These are phyloP conservation scores for Dryas iulia DNA, from an alignment of 1,140 invertebrate genomes.

Conservation along the genomic window DNA sequence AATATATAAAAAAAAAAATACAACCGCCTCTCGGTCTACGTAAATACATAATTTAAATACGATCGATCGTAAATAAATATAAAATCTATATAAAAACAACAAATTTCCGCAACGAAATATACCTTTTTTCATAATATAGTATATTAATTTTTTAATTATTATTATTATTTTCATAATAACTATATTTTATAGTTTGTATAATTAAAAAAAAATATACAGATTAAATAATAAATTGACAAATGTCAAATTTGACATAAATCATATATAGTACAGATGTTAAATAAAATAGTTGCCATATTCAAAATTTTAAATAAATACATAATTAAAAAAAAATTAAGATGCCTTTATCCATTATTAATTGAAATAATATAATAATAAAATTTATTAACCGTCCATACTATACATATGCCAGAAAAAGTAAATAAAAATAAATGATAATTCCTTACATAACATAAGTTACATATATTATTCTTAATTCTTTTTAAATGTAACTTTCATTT, in stretches of 20 bases:
- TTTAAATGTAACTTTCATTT: neutral
- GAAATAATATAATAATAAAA: too few relatives aligned
- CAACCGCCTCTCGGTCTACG: neutral
- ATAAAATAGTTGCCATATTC: neutral
- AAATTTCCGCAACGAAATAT: neutral
- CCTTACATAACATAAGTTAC: neutral
- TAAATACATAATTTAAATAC: neutral
- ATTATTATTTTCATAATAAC: neutral
- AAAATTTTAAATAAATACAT: neutral
- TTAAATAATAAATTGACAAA: neutral
- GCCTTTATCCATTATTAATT: too few relatives aligned
- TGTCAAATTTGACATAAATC: too few relatives aligned
- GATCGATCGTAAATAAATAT: slow-evolving; percentile 1
- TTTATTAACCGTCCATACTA: too few relatives aligned
- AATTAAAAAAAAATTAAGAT: too few relatives aligned
- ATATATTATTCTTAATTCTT: neutral
- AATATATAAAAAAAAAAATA: too few relatives aligned
- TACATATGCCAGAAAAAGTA: neutral
- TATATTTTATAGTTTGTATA: neutral
- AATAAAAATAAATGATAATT: neutral
- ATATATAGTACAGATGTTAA: neutral
- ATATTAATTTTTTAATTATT: neutral
- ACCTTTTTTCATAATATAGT: neutral
- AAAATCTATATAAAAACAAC: neutral
- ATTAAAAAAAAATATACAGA: neutral